Conservation (phyloP, 2,888 invertebrate species). For the Tolmerus cingulatus region DNA sequence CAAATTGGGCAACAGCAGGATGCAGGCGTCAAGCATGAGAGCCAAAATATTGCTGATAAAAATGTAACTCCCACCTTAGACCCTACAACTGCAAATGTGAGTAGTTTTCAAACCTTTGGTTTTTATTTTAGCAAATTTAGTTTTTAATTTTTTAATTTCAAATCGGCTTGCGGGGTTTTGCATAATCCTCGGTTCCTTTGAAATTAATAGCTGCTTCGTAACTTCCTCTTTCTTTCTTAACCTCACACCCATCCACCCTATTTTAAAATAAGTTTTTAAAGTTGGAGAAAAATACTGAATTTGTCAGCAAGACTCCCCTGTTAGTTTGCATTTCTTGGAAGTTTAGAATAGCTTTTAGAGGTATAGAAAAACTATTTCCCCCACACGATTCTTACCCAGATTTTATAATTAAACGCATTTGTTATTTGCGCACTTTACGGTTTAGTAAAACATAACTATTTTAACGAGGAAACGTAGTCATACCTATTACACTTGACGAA, state of each 20-base stretch:
- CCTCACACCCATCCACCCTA: not conserved
- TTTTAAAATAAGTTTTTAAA: not conserved
- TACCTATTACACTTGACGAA: not conserved
- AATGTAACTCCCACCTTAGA: slow-evolving; percentile 60
- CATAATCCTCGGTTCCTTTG: not conserved
- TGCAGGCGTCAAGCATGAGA: slow-evolving; percentile 44
- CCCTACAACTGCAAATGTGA: slow-evolving; percentile 65
- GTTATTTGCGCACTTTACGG: not conserved
- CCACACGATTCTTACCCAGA: not conserved
- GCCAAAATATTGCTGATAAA: slow-evolving; percentile 46
- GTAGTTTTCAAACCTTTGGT: slow-evolving; percentile 49
- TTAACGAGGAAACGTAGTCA: not conserved
- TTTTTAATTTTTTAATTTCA: not conserved
- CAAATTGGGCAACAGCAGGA: slow-evolving; percentile 43
- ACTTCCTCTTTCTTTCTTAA: not conserved
- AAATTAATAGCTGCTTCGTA: not conserved
- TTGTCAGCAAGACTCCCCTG: not conserved
- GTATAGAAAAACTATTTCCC: not conserved
- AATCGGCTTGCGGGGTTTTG: not conserved
- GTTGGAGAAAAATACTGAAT: not conserved
- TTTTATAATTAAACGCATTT: not conserved
- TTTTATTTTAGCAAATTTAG: not conserved
- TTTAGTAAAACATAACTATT: not conserved
- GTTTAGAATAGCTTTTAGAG: not conserved
- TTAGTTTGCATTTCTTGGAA: not conserved